Evolutionary conservation across 1,140 invertebrate genomes (phyloP).

Genomic region (Lepidurus apus): DNA sequence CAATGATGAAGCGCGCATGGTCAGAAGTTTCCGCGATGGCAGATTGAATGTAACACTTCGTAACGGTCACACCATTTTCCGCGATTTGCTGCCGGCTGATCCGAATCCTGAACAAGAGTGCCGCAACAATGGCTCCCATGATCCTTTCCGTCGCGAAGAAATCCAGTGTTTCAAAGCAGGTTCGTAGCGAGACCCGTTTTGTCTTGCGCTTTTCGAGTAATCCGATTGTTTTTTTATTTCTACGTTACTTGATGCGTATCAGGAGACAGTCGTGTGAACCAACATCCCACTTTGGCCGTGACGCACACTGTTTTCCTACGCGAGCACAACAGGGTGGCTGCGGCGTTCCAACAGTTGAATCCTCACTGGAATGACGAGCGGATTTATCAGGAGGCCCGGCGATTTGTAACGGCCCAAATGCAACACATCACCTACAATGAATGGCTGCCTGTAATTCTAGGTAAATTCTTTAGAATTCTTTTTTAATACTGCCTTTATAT

Average conservation of each 20-base stretch:
- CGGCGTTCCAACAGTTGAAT: conserved; percentile 45
- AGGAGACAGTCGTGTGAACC: conserved; percentile 44
- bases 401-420: conserved; percentile 50
- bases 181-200: not conserved
- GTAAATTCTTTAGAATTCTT: conserved; percentile 40
- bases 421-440: conserved; percentile 63
- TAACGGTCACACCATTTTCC: conserved; percentile 22
- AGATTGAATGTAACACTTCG: conserved; percentile 29
- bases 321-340: conserved; percentile 51
- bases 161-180: conserved; percentile 35
- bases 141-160: conserved; percentile 4
- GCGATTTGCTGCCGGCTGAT: conserved; percentile 33
- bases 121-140: conserved; percentile 27
- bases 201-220: not conserved
- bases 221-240: not conserved
- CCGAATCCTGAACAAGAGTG: conserved; percentile 30
- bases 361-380: conserved; percentile 49
- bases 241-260: not conserved
- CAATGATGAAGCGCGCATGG: conserved; percentile 39
- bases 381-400: conserved; percentile 53
- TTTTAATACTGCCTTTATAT: not conserved
- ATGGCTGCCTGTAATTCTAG: conserved; percentile 58
- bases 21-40: conserved; percentile 41
- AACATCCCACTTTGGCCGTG: conserved; percentile 52
- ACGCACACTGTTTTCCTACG: conserved; percentile 54